Evolutionary conservation across 2,797 vertebrate species (phyloP).

Genomic region (Arrhamphus sclerolepis): DNA sequence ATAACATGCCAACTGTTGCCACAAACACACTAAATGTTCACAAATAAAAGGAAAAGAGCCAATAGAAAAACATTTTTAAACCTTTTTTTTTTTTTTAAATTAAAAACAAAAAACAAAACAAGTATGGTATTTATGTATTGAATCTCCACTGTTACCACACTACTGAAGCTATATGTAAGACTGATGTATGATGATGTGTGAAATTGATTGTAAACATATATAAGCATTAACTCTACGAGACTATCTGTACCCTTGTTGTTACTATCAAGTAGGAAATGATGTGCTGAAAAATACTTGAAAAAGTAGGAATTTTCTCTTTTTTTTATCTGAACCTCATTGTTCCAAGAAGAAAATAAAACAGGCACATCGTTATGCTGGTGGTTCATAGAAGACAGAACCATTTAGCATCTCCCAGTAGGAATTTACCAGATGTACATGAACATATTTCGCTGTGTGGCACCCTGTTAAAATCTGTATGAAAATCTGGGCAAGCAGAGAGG

Average conservation of each 20-base stretch:
- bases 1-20: constrained; percentile 34
- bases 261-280: constrained; percentile 34
- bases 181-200: constrained; percentile 24
- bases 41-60: constrained; percentile 63
- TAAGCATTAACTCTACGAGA: constrained; percentile 55
- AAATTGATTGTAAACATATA: constrained; percentile 47
- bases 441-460: constrained; percentile 20
- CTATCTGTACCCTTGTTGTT: constrained; percentile 35
- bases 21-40: constrained; percentile 33
- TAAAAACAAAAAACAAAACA: neutral
- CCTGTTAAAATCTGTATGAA: constrained; percentile 13
- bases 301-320: constrained; percentile 15
- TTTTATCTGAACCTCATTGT: no score
- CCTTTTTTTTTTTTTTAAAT: constrained; percentile 14
- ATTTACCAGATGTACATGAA: constrained; percentile 35
- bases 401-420: constrained; percentile 32
- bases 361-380: constrained; percentile 15
- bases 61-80: constrained; percentile 59
- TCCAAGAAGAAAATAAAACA: neutral
- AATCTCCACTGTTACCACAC: constrained; percentile 54
- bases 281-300: constrained; percentile 22
- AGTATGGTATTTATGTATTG: constrained; percentile 62
- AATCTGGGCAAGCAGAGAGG: constrained; percentile 16
- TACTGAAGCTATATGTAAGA: constrained; percentile 49
- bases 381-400: constrained; percentile 13